Evolutionary conservation across 1,140 invertebrate genomes (phyloP).

Genomic region (Oppia nitens): DNA sequence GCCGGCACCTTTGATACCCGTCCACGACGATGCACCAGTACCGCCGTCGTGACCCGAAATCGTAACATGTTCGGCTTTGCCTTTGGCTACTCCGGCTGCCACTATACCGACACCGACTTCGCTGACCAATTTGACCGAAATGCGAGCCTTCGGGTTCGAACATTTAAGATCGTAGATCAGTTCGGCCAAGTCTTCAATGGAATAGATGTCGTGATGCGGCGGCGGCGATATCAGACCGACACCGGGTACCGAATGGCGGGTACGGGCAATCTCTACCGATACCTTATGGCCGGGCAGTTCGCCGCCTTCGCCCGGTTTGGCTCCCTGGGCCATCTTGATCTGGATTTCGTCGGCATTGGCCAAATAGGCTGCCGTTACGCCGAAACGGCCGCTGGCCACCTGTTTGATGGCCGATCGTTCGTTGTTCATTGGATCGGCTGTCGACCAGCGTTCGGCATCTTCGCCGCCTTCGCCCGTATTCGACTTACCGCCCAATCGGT

Average conservation of each 20-base stretch:
- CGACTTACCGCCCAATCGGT: slow-evolving; percentile 80
- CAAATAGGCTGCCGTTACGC: slow-evolving; percentile 89
- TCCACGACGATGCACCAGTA: slow-evolving; percentile 37
- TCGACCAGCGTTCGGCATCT: slow-evolving; percentile 61
- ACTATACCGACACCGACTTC: slow-evolving; percentile 97
- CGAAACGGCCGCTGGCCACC: slow-evolving; percentile 92
- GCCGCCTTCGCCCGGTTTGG: slow-evolving; percentile 87
- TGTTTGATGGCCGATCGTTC: slow-evolving; percentile 51
- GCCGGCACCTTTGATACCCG: slow-evolving; percentile 36
- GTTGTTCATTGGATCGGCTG: slow-evolving; percentile 50
- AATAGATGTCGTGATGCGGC: slow-evolving; percentile 98
- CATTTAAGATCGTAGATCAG: slow-evolving; percentile 97
- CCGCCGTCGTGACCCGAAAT: slow-evolving; percentile 37
- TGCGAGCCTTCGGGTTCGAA: slow-evolving; percentile 82
- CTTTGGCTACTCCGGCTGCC: slow-evolving; percentile 88
- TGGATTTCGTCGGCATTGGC: slow-evolving; percentile 91
- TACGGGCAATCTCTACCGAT: slow-evolving; percentile 83
- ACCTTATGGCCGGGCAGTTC: slow-evolving; percentile 80
- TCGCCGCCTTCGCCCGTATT: slow-evolving; percentile 90
- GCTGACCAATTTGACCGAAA: slow-evolving; percentile 94
- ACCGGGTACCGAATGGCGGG: slow-evolving; percentile 83
- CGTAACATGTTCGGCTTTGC: slow-evolving; percentile 37
- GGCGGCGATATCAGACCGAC: slow-evolving; percentile 98
- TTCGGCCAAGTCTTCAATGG: slow-evolving; percentile 95
- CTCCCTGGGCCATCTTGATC: slow-evolving; percentile 98